Evolutionary conservation across 2,113 vertebrate genomes (phyloP), one percentile per base, ranked within the genome.

Genomic region (Alaudala cheleensis): DNA sequence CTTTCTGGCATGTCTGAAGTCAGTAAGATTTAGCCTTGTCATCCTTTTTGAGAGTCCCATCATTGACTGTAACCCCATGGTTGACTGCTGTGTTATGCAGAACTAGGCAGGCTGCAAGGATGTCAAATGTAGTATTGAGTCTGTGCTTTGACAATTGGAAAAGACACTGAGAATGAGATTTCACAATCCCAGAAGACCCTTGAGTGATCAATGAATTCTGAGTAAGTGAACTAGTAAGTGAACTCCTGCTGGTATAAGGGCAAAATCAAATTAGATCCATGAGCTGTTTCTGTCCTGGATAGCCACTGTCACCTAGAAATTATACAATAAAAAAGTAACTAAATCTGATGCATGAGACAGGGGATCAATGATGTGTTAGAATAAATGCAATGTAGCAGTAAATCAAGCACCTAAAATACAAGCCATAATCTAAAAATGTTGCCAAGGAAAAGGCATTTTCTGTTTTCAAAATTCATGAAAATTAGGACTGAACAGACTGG

Each of bases 261-360:
- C 69, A 84, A 96, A 95, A 94, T 95, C 87, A 86, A 88, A 94
- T 92, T 95, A 96, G 94, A 96, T 67, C 88, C 91, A 88, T 92
- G 93, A 95, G 72, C 61, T 60, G 42, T 90, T 86, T 93, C 89
- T 95, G 89, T 93, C 82, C 74, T 44, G 82, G 85, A 73, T 91
- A 94, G 62, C 93, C 86, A 88, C 40, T 79, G 79, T 87, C 14
- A 42, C 65, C 83, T 72, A 83, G 81, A 95, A 97, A 90, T 77
- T 78, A 81, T 85, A 78, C 90, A 91, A 77, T 73, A 92, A 86
- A 90, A 95, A 92, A 87, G 82, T 91, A 86, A 85, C 80, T 89
- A 93, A 96, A 88, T 89, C 61, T 81, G 81, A 95, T 85, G 49
- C 60, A 44, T 79, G 86, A 93, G 81, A 92, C 76, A 92, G 44